Base-by-base conservation (phyloP, 1,140 invertebrate genomes). In the Drosophila gunungcola region DNA sequence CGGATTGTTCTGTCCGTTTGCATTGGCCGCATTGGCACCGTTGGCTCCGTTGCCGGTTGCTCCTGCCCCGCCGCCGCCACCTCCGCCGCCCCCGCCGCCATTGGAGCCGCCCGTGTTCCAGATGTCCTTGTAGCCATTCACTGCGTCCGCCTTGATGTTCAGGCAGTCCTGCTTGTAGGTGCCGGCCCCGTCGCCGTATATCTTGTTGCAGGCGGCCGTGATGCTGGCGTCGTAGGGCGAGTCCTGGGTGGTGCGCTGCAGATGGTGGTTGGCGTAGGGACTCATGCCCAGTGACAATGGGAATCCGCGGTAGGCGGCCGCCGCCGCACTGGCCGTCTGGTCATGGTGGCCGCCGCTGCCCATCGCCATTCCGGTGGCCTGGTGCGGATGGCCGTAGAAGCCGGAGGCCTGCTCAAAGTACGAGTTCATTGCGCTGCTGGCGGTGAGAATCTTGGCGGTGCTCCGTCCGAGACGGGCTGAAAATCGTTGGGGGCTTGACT, bases 351-450 rank as follows among this genome's bases (percentile, higher is more conserved):
- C 94, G 41, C 95, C 95, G 13, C 95, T 94, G 45, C 94, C 94
- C 77, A 93, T 93, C 29, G 90, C 52, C 92, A 92, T 92, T 56
- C 93, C 93, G 49, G 94, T 93, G 70, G 95, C 94, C 91, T 97
- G 96, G 81, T 96, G 96, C 93, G 97, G 97, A 80, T 96, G 95
- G 64, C 97, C 97, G 93, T 98, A 98, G 94, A 98, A 98, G 93
- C 97, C 97, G 93, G 96, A 96, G 82, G 90, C 90, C 94, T 98
- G 97, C 93, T 98, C 97, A 93, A 98, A 98, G 93, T 98, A 98
- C 91, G 97, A 97, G 95, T 98, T 98, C 97, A 98, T 98, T 52
- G 58, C 63, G 73, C 51, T 82, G 79, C 51, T 86, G 94, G 84
- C 70, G 85, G 91, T 92, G 75, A 92, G 91, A 92, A 92, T 92